phyloP scores from a whole-genome alignment of 2,113 vertebrate species.

The Serinus canaria region DNA sequence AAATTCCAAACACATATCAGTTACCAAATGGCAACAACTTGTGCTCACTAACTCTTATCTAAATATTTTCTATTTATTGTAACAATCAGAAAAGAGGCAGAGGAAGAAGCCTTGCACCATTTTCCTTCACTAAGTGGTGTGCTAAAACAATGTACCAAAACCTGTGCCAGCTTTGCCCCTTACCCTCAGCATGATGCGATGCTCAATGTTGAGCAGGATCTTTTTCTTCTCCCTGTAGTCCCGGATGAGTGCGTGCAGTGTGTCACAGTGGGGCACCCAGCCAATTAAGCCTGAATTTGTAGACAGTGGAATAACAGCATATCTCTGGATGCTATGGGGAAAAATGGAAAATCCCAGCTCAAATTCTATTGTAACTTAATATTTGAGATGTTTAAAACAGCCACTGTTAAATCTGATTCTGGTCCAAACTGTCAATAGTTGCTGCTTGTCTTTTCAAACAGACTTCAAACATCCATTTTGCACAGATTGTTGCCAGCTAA shows the following conservation, averaged over 20 bases:
- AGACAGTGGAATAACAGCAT: constrained; percentile 94
- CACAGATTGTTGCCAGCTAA: background rate
- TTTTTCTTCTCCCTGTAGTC: constrained; percentile 99
- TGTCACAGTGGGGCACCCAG: constrained; percentile 99
- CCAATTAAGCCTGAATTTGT: constrained; percentile 98
- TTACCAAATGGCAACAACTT: background rate
- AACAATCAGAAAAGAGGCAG: background rate
- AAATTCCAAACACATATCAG: background rate
- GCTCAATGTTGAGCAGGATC: constrained; percentile 97
- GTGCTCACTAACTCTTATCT: background rate
- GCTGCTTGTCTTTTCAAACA: background rate
- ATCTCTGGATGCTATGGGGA: constrained; percentile 89
- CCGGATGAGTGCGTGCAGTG: constrained; percentile 93
- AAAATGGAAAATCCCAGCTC: background rate
- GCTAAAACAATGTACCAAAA: background rate
- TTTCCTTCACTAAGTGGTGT: background rate
- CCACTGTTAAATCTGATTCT: background rate
- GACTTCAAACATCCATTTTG: background rate
- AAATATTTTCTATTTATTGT: background rate
- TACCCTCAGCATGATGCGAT: constrained; percentile 98
- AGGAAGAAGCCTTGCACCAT: background rate
- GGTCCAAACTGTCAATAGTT: background rate
- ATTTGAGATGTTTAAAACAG: background rate
- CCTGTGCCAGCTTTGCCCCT: background rate
- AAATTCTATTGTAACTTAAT: background rate